A percentile compares a stretch with the other conserved stretches of the same genome.
These are phyloP conservation scores for Helicolenus hilgendorfi DNA, from an alignment of 2,797 vertebrate genomes.

Conservation along the genomic window DNA sequence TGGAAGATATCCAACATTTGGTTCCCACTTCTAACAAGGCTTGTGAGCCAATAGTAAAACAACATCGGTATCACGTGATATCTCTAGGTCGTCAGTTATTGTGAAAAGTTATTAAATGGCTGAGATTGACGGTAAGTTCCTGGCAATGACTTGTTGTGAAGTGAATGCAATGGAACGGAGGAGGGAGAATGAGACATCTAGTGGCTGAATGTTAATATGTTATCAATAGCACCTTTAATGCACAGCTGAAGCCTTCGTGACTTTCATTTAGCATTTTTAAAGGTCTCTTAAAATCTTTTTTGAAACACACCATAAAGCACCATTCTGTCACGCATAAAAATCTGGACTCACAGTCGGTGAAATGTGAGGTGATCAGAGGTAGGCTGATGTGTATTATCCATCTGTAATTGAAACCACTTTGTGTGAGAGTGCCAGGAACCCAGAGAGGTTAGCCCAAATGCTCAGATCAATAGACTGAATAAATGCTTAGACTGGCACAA, in stretches of 20 bases:
- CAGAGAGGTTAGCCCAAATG: slow-evolving; percentile 42
- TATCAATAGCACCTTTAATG: background rate
- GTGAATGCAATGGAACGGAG: too few relatives aligned
- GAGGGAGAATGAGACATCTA: too few relatives aligned
- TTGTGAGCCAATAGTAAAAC: too few relatives aligned
- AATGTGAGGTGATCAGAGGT: background rate
- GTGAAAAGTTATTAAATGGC: too few relatives aligned
- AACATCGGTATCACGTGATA: too few relatives aligned
- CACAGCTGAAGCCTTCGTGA: background rate
- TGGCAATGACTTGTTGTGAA: too few relatives aligned
- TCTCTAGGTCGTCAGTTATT: too few relatives aligned
- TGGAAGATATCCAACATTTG: too few relatives aligned
- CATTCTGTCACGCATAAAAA: background rate
- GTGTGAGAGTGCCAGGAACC: slow-evolving; percentile 47
- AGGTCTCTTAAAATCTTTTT: background rate
- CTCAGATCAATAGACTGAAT: slow-evolving; percentile 68
- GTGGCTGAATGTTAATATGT: too few relatives aligned
- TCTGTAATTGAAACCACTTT: slow-evolving; percentile 38
- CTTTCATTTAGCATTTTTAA: slow-evolving; percentile 3
- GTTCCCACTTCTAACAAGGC: too few relatives aligned
- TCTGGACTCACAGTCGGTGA: background rate
- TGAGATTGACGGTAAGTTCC: too few relatives aligned
- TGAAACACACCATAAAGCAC: background rate
- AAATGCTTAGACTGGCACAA: slow-evolving; percentile 75
- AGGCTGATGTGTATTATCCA: background rate